Percentiles rank a stretch among this genome's conserved stretches.
phyloP scores from a whole-genome alignment of 2,888 invertebrate genomes.

The Andrena trimmerana region DNA sequence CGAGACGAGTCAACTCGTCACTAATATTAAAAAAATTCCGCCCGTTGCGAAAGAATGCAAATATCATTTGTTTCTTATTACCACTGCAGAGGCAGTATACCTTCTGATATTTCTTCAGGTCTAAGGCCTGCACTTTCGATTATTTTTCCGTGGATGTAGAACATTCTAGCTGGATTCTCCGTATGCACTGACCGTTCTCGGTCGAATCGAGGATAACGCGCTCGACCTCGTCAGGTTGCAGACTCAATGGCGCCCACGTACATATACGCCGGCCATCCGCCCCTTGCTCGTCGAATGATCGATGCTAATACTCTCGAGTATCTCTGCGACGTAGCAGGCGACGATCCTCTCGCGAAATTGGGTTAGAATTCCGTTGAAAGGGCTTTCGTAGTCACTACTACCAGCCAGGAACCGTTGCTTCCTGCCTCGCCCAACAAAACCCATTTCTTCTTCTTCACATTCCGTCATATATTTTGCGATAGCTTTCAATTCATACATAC shows the following conservation, averaged over 20 bases:
- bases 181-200: conserved; percentile 16
- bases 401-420: not conserved
- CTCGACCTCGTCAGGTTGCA: conserved; percentile 60
- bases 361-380: conserved; percentile 24
- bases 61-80: too few species aligned
- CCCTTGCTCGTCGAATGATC: conserved; percentile 70
- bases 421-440: too few species aligned
- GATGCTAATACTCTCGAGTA: conserved; percentile 76
- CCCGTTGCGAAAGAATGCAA: too few species aligned
- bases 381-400: not conserved
- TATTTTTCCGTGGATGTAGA: not conserved
- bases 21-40: too few species aligned
- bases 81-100: too few species aligned
- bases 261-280: conserved; percentile 37
- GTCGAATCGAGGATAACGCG: conserved; percentile 8
- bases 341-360: conserved; percentile 7
- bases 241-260: conserved; percentile 78
- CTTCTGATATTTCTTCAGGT: too few species aligned
- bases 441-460: too few species aligned
- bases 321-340: not conserved
- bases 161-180: conserved; percentile 6
- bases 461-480: too few species aligned
- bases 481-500: too few species aligned
- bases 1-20: too few species aligned
- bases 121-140: not conserved